These are phyloP conservation scores for Nixonia krombeini DNA, from an alignment of 1,140 invertebrate species.

Conservation along the genomic window DNA sequence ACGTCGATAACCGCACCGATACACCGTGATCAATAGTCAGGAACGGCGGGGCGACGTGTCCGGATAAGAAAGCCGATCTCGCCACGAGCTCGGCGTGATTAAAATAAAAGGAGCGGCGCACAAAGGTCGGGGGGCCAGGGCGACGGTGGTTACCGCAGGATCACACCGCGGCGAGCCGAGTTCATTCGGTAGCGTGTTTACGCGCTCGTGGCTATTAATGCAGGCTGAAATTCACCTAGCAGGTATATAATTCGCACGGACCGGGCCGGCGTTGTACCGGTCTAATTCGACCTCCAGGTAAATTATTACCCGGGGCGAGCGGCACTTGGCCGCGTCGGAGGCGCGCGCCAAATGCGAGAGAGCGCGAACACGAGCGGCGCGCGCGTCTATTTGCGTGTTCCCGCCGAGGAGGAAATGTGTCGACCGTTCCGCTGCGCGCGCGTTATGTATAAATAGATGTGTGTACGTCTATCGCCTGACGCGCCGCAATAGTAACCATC, in stretches of 20 bases:
- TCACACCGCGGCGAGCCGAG: neutral
- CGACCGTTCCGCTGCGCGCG: constrained; percentile 5
- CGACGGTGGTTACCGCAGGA: too few relatives aligned
- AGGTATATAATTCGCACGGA: constrained; percentile 37
- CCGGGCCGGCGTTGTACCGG: constrained; percentile 41
- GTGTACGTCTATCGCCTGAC: constrained; percentile 36
- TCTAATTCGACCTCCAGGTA: constrained; percentile 59
- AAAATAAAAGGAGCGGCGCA: neutral
- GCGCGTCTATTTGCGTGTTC: constrained; percentile 33
- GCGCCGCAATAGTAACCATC: constrained; percentile 38
- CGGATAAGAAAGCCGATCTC: too few relatives aligned
- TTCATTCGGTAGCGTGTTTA: neutral
- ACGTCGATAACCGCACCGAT: too few relatives aligned
- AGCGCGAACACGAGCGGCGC: constrained; percentile 24
- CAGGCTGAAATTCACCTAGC: constrained; percentile 16
- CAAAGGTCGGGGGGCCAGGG: neutral
- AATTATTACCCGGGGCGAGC: constrained; percentile 57
- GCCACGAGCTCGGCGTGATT: too few relatives aligned
- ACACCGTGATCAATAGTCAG: too few relatives aligned
- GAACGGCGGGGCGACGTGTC: too few relatives aligned
- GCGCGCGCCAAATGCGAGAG: constrained; percentile 30
- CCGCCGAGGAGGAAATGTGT: constrained; percentile 38
- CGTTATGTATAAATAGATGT: constrained; percentile 20
- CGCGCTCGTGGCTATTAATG: constrained; percentile 16
- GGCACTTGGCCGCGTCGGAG: constrained; percentile 49